Evolutionary conservation across 2,797 vertebrate genomes (phyloP).

Genomic region (Lacerta agilis): DNA sequence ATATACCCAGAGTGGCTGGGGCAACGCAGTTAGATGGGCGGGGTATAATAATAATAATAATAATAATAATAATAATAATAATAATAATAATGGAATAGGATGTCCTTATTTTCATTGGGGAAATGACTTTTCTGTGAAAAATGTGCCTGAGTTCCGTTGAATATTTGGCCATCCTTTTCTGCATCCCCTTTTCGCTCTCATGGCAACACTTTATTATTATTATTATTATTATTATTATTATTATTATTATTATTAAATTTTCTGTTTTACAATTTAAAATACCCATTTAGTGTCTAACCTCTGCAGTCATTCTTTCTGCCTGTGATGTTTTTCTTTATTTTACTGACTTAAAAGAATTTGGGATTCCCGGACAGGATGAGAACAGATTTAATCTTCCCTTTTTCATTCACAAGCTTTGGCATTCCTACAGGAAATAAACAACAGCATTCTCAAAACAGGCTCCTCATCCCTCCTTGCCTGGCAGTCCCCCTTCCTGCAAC

Average conservation of each 20-base stretch:
- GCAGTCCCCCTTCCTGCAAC: neutral
- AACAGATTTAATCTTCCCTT: constrained; percentile 68
- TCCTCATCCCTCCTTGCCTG: neutral
- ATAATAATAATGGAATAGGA: no score
- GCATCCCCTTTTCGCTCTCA: constrained; percentile 52
- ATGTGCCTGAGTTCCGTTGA: neutral
- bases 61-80: no score
- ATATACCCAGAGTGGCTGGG: no score
- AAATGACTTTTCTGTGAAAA: neutral
- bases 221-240: no score
- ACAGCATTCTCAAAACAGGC: constrained; percentile 60
- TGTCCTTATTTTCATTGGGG: neutral
- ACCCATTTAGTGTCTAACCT: constrained; percentile 66
- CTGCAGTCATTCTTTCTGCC: constrained; percentile 69
- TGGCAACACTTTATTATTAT: constrained; percentile 43
- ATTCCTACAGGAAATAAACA: constrained; percentile 79
- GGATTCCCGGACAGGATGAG: constrained; percentile 74
- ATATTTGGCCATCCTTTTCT: neutral
- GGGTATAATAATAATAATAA: no score
- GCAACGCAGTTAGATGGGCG: no score
- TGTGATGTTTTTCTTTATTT: constrained; percentile 73
- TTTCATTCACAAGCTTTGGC: constrained; percentile 71
- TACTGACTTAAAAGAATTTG: constrained; percentile 70
- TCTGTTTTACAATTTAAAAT: no score
- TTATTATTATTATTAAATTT: no score